Conservation (phyloP, 2,888 invertebrate genomes). For the Hypolimnas misippus region DNA sequence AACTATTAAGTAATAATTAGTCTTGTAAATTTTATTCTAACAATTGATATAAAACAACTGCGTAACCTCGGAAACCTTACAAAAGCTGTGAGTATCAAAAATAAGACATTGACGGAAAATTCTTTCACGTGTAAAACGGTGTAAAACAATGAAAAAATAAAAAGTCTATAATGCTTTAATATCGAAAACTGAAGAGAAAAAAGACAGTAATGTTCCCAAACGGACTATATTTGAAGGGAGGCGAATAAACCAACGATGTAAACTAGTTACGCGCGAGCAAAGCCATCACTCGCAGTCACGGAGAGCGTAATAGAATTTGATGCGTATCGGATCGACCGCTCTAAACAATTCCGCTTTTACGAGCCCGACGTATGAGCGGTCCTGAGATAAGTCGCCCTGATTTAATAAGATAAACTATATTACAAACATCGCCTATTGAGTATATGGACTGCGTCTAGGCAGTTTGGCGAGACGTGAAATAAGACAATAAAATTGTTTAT, state of each 20-base stretch:
- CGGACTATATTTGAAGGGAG: not conserved
- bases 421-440: not conserved
- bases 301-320: conserved; percentile 4
- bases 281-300: not conserved
- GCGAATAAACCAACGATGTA: not conserved
- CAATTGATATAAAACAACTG: too few relatives aligned
- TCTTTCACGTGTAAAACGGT: too few relatives aligned
- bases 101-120: too few relatives aligned
- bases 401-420: conserved; percentile 4
- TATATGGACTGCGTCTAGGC: not conserved
- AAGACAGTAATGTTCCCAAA: not conserved
- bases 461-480: not conserved
- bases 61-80: too few relatives aligned
- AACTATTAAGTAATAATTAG: too few relatives aligned
- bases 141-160: too few relatives aligned
- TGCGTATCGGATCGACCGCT: conserved; percentile 5
- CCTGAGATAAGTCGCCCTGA: not conserved
- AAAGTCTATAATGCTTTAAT: too few relatives aligned
- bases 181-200: too few relatives aligned
- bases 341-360: conserved; percentile 2
- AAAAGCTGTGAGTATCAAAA: too few relatives aligned
- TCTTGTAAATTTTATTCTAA: too few relatives aligned
- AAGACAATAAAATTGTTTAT: not conserved
- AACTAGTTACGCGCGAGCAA: not conserved
- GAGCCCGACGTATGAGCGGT: not conserved